Percentiles rank a stretch among this genome's conserved stretches.
phyloP scores from a whole-genome alignment of 2,113 vertebrate genomes.

The Ancistrus triradiatus region DNA sequence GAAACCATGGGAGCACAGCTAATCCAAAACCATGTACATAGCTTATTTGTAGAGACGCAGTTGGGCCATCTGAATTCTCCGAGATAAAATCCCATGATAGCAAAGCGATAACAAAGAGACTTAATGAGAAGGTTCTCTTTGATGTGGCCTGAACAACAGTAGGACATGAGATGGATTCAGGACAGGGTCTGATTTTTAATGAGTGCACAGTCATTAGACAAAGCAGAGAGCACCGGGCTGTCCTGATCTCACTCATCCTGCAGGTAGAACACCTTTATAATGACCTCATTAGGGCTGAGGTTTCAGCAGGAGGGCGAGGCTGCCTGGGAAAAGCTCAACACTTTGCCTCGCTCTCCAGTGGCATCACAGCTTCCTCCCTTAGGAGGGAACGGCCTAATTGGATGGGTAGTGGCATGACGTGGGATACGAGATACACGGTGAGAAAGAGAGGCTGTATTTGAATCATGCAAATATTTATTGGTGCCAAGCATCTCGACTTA shows the following conservation, averaged over 20 bases:
- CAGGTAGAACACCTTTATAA: conserved; percentile 28
- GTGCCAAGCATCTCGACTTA: too few species aligned
- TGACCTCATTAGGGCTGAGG: conserved; percentile 18
- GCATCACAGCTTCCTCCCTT: background rate
- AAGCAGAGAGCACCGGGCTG: background rate
- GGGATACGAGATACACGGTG: background rate
- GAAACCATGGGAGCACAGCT: background rate
- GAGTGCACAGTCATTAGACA: conserved; percentile 17
- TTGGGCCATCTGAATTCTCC: background rate
- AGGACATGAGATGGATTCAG: background rate
- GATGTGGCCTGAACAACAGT: conserved; percentile 9
- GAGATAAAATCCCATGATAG: background rate
- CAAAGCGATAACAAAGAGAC: conserved; percentile 6
- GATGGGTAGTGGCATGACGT: conserved; percentile 22
- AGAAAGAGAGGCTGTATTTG: too few species aligned
- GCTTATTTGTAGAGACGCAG: background rate
- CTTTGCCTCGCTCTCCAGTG: conserved; percentile 4
- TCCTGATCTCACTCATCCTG: conserved; percentile 6
- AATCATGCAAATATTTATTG: too few species aligned
- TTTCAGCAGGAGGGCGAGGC: conserved; percentile 2
- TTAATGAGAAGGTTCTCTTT: conserved; percentile 27
- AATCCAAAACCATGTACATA: background rate
- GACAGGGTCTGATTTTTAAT: conserved; percentile 20
- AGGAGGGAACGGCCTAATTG: conserved; percentile 4
- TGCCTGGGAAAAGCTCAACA: background rate